Conservation (phyloP, 1,140 invertebrate species). For the Bradysia coprophila region DNA sequence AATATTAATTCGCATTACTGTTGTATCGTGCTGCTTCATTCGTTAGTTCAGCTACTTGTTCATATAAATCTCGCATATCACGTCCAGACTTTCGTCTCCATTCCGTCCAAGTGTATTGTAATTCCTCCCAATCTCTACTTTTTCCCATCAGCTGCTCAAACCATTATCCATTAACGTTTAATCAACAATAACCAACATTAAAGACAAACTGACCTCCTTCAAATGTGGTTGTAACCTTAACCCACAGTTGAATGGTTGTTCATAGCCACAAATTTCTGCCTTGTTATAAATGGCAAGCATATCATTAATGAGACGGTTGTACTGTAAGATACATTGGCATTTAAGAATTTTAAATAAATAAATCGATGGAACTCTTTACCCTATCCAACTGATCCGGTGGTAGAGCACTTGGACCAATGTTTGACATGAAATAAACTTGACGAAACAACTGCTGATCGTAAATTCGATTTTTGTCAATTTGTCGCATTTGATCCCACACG, state of each 20-base stretch:
- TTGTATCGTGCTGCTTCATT: slow-evolving; percentile 75
- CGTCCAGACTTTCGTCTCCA: slow-evolving; percentile 66
- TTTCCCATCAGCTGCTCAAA: slow-evolving; percentile 35
- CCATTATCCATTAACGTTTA: too few species aligned
- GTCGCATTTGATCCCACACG: slow-evolving; percentile 48
- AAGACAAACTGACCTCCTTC: slow-evolving; percentile 34
- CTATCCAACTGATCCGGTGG: slow-evolving; percentile 65
- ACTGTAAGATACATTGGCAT: slow-evolving; percentile 36
- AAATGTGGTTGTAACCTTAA: slow-evolving; percentile 63
- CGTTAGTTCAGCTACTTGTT: slow-evolving; percentile 62
- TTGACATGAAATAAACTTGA: slow-evolving; percentile 56
- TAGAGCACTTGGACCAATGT: slow-evolving; percentile 67
- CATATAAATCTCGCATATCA: slow-evolving; percentile 61
- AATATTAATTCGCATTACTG: slow-evolving; percentile 42
- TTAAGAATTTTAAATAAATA: too few species aligned
- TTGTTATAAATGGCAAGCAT: slow-evolving; percentile 77
- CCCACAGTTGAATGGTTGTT: slow-evolving; percentile 63
- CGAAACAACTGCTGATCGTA: slow-evolving; percentile 48
- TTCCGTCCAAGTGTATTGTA: slow-evolving; percentile 70
- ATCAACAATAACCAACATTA: too few species aligned
- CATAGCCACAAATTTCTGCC: slow-evolving; percentile 68
- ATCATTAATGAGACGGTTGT: slow-evolving; percentile 67
- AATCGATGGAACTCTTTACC: slow-evolving; percentile 30
- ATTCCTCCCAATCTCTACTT: slow-evolving; percentile 66
- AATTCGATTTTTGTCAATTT: slow-evolving; percentile 41